These are phyloP conservation scores for Brachynemurus nebulosus DNA, from an alignment of 2,888 invertebrate species.

Conservation along the genomic window DNA sequence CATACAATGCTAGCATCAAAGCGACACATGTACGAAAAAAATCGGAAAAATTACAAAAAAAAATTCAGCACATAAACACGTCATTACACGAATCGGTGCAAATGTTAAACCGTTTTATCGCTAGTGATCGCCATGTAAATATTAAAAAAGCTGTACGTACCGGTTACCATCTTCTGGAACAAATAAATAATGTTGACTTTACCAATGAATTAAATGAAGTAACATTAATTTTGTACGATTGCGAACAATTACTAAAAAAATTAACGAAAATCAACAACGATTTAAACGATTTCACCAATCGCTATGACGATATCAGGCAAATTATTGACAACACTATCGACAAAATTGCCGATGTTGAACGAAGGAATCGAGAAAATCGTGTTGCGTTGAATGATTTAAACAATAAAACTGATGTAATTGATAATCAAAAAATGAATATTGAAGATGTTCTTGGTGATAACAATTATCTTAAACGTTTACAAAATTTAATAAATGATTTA, in stretches of 20 bases:
- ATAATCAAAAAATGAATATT: conserved; percentile 17
- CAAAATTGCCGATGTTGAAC: conserved; percentile 1
- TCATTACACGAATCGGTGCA: conserved; percentile 28
- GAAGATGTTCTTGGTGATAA: conserved; percentile 13
- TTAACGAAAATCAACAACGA: conserved; percentile 17
- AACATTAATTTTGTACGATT: conserved; percentile 26
- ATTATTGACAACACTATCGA: conserved; percentile 20
- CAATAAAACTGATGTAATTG: conserved; percentile 19
- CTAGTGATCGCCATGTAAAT: conserved; percentile 37
- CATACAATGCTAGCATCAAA: conserved; percentile 32
- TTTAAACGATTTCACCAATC: conserved; percentile 17
- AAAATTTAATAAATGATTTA: conserved; percentile 19
- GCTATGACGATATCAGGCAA: conserved; percentile 16
- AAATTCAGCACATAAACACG: conserved; percentile 26
- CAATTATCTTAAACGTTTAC: conserved; percentile 19
- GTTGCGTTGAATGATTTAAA: conserved; percentile 17
- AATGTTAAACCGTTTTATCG: conserved; percentile 32
- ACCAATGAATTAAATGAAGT: conserved; percentile 28
- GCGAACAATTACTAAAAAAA: conserved; percentile 18
- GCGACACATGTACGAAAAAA: conserved; percentile 30
- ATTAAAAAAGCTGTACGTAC: conserved; percentile 37
- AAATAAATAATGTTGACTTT: conserved; percentile 30
- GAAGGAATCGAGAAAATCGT: conserved; percentile 11
- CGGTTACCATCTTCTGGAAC: conserved; percentile 33
- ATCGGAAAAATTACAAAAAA: conserved; percentile 26